phyloP scores from a whole-genome alignment of 1,140 invertebrate genomes.

The Lineus longissimus region DNA sequence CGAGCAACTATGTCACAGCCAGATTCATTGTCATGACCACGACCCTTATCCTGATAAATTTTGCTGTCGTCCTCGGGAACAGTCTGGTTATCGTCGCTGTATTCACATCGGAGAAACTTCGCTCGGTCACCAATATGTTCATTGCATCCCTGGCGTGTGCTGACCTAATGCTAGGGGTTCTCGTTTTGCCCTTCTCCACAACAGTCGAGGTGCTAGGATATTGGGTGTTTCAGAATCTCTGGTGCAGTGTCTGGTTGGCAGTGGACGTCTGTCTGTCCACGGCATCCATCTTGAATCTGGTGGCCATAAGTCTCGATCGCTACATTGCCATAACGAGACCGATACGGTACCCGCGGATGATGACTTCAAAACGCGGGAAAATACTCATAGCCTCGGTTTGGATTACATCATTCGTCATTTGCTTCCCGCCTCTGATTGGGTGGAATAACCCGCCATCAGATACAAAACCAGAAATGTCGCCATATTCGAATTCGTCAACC shows the following conservation, averaged over 20 bases:
- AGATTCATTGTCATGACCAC: neutral
- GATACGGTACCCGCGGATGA: constrained; percentile 40
- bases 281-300: constrained; percentile 54
- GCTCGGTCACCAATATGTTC: constrained; percentile 91
- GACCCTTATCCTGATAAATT: constrained; percentile 8
- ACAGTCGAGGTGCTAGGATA: constrained; percentile 31
- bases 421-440: constrained; percentile 92
- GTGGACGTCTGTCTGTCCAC: constrained; percentile 55
- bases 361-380: constrained; percentile 62
- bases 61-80: constrained; percentile 62
- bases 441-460: constrained; percentile 65
- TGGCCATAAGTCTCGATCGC: constrained; percentile 55
- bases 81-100: constrained; percentile 81
- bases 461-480: neutral
- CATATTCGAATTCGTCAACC: neutral
- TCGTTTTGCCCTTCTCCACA: constrained; percentile 54
- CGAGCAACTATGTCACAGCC: too few relatives aligned
- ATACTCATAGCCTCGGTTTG: constrained; percentile 91
- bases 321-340: constrained; percentile 54
- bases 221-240: constrained; percentile 50
- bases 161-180: constrained; percentile 50
- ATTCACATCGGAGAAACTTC: constrained; percentile 78
- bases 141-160: constrained; percentile 82
- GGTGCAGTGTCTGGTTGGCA: constrained; percentile 54
- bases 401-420: constrained; percentile 93